phyloP scores from a whole-genome alignment of 2,113 vertebrate genomes.

The Takifugu bimaculatus region DNA sequence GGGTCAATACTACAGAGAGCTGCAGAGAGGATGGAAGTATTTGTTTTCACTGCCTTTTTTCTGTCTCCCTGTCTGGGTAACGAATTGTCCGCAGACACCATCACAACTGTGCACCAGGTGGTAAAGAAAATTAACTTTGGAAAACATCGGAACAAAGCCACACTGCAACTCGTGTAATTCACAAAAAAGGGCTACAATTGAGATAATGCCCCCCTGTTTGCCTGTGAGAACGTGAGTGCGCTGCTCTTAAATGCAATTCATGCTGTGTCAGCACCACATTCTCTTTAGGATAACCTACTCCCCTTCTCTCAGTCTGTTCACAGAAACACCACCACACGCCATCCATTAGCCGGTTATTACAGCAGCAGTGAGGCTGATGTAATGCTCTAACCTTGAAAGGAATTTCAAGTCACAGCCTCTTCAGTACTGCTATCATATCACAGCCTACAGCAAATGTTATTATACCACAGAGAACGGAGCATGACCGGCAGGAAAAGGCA shows the following conservation, averaged over 20 bases:
- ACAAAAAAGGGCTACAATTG: too few species aligned
- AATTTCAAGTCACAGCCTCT: conserved; percentile 16
- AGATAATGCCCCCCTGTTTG: neutral
- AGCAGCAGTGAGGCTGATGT: conserved; percentile 28
- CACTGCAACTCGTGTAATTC: too few species aligned
- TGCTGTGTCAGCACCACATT: conserved; percentile 36
- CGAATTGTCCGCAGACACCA: conserved; percentile 8
- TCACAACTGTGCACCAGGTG: neutral
- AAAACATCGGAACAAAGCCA: neutral
- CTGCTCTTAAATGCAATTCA: conserved; percentile 9
- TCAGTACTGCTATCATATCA: neutral
- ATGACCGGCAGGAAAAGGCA: neutral
- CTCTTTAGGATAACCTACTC: conserved; percentile 13
- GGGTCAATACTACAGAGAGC: conserved; percentile 43
- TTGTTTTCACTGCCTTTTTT: conserved; percentile 31
- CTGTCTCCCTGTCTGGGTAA: neutral
- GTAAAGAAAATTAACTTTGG: neutral
- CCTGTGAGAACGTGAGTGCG: conserved; percentile 8
- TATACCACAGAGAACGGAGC: neutral
- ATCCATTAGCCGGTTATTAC: conserved; percentile 37
- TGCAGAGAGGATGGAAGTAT: conserved; percentile 17
- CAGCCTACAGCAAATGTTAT: neutral
- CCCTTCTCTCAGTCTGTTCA: neutral
- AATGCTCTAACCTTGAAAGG: conserved; percentile 34
- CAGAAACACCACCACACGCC: conserved; percentile 15